A percentile compares a stretch with the other conserved stretches of the same genome.
These are phyloP conservation scores for Heptranchias perlo DNA, from an alignment of 2,113 vertebrate genomes.

Conservation along the genomic window DNA sequence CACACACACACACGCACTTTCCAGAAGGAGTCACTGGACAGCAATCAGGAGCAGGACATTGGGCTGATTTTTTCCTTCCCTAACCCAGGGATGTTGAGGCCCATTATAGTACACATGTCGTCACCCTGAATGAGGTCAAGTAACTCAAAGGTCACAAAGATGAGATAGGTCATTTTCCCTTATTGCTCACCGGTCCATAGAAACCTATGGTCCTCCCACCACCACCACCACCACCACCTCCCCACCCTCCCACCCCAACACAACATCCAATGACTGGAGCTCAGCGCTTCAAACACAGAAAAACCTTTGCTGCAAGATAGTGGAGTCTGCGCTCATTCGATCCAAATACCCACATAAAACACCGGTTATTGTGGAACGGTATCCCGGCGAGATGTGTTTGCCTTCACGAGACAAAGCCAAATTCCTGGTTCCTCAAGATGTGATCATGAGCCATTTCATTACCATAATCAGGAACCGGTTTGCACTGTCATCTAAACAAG, in stretches of 20 bases:
- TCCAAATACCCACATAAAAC: conserved; percentile 83
- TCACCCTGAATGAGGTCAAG: not conserved
- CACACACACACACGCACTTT: not conserved
- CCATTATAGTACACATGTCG: not conserved
- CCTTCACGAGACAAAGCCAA: conserved; percentile 80
- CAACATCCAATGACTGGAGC: too few relatives aligned
- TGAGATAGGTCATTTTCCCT: not conserved
- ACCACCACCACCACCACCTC: not conserved
- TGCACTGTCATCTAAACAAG: too few relatives aligned
- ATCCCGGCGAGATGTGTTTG: conserved; percentile 68
- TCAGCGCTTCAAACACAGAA: conserved; percentile 73
- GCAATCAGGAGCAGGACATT: not conserved
- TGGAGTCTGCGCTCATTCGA: conserved; percentile 74
- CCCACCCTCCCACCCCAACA: too few relatives aligned
- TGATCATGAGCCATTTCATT: conserved; percentile 80
- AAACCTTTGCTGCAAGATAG: conserved; percentile 70
- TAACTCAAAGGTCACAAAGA: too few relatives aligned
- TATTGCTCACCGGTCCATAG: not conserved
- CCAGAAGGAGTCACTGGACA: not conserved
- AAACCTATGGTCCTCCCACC: not conserved
- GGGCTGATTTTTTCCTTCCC: not conserved
- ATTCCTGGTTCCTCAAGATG: conserved; percentile 80
- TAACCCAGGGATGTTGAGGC: not conserved
- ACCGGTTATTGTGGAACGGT: conserved; percentile 81
- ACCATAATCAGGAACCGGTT: conserved; percentile 75